Evolutionary conservation across 2,113 vertebrate species (phyloP), one percentile per base, ranked within the genome.

Genomic region (Atherinomorus stipes): DNA sequence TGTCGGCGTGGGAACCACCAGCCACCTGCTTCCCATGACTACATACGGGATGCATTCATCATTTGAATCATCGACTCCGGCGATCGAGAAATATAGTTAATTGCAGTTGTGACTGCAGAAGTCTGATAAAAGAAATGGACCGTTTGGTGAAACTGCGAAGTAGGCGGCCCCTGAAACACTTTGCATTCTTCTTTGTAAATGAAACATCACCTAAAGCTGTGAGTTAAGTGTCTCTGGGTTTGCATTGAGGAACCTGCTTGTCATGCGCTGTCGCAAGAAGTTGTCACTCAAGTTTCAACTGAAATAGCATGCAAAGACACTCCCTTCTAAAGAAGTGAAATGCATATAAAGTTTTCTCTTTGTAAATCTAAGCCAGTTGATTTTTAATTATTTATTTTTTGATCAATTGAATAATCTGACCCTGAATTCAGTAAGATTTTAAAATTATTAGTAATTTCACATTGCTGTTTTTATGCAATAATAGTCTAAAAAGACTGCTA

Each of bases 21-120:
- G 74, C 66, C 95, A 95, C 93, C 93, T 94, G 93, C 95, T 98
- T 99, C 96, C 95, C 97, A 98, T 95, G 96, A 95, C 95, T 93
- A 85, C 86, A 92, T 95, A 92, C 91, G 89, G 82, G 91, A 90
- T 89, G 85, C 75, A 69, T 73, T 66, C 67, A 72, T 77, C 86
- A 66, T 57, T 73, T 51, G 26, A 88, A 81, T 91, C 71, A 87
- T 70, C 28, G 25, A 28, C 52, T 34, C 57, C 58, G 4, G 16
- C 72, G 49, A 37, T n/a, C 19, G 7, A 31, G 8, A 44, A 18
- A 5, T 25, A 26, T n/a, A 3, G 15, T 42, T 57, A 11, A 58
- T 7, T 1, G 11, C 23, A 1, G 31, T 23, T 23, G 51, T 25
- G 49, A 44, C 7, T 18, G 15, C 11, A 2, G 2, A 31, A 8